These are phyloP conservation scores for Xestia c-nigrum DNA, from an alignment of 2,888 invertebrate species.

Conservation along the genomic window DNA sequence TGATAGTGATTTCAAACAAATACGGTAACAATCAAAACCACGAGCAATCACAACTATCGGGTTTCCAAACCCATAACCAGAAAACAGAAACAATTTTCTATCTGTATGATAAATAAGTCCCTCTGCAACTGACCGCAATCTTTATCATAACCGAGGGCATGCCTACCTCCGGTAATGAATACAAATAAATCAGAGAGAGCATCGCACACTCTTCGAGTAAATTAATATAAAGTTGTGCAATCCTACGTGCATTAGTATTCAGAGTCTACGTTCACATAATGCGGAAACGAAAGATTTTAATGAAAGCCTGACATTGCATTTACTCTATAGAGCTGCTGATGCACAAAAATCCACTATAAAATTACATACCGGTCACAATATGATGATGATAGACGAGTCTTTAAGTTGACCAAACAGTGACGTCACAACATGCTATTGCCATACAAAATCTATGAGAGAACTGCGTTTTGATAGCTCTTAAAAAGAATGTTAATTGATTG, in stretches of 20 bases:
- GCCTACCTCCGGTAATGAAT: conserved; percentile 80
- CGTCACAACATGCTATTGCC: too few species aligned
- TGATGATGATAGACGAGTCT: too few species aligned
- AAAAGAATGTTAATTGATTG: too few species aligned
- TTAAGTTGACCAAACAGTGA: too few species aligned
- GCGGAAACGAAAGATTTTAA: conserved; percentile 88
- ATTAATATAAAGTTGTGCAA: conserved; percentile 89
- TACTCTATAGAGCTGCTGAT: conserved; percentile 73
- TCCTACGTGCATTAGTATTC: conserved; percentile 87
- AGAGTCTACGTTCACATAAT: conserved; percentile 85
- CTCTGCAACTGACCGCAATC: conserved; percentile 73
- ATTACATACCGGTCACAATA: too few species aligned
- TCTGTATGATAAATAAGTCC: conserved; percentile 76
- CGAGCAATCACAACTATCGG: conserved; percentile 26
- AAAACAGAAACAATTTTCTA: conserved; percentile 69
- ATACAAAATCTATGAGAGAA: too few species aligned
- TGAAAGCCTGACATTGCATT: conserved; percentile 81
- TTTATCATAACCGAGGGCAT: conserved; percentile 67
- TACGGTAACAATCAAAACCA: conserved; percentile 12
- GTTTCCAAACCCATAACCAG: conserved; percentile 44
- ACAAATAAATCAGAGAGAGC: conserved; percentile 85
- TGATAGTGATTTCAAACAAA: not conserved
- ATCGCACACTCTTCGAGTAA: conserved; percentile 86
- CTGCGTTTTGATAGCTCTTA: too few species aligned
- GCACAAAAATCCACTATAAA: not conserved